Percentiles rank a stretch among this genome's conserved stretches.
Evolutionary conservation across 2,797 vertebrate genomes (phyloP).

Genomic region (Clarias pachynema): DNA sequence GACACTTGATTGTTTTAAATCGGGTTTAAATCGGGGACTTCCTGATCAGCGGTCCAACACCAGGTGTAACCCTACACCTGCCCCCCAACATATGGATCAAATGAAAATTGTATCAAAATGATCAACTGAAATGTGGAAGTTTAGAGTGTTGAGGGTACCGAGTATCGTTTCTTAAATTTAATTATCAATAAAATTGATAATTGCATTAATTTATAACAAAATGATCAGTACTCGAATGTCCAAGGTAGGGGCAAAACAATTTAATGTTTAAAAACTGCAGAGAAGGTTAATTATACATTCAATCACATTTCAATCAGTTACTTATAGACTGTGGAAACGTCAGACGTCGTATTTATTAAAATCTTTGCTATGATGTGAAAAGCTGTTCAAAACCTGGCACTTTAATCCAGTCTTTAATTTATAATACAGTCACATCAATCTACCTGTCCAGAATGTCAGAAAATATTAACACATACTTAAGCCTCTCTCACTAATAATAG

Average conservation of each 20-base stretch:
- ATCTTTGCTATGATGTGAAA: constrained; percentile 2
- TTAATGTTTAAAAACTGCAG: not conserved
- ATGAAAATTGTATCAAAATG: not conserved
- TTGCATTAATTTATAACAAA: constrained; percentile 28
- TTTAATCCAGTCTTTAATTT: constrained; percentile 28
- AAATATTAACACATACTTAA: constrained; percentile 44
- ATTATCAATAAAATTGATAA: not conserved
- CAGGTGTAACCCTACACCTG: no score
- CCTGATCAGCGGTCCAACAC: no score
- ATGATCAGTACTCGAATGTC: not conserved
- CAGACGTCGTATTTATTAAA: constrained; percentile 1
- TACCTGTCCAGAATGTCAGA: constrained; percentile 35
- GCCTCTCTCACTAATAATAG: constrained; percentile 25
- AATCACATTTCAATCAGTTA: not conserved
- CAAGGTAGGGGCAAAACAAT: not conserved
- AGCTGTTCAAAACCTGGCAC: not conserved
- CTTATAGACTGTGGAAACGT: not conserved
- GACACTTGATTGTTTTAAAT: no score
- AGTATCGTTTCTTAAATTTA: not conserved
- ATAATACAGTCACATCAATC: constrained; percentile 37
- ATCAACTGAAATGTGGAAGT: not conserved
- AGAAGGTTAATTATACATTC: not conserved
- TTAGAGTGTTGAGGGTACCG: no score
- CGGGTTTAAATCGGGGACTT: no score
- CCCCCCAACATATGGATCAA: not conserved